These are phyloP conservation scores for Oreochromis aureus DNA, from an alignment of 2,113 vertebrate species.

Conservation along the genomic window DNA sequence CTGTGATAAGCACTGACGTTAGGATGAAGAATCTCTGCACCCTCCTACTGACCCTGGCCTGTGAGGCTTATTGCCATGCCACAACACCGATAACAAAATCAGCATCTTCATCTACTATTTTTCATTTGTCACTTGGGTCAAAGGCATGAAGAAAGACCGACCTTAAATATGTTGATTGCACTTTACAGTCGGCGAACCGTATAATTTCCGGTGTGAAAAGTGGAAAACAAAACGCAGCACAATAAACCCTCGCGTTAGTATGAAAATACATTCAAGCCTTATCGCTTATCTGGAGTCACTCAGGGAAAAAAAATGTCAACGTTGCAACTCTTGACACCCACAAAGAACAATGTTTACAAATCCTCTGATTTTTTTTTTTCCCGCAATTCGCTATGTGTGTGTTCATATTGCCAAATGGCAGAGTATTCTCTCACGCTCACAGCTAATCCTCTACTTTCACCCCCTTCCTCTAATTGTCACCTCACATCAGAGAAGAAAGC, in stretches of 20 bases:
- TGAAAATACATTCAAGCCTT: slow-evolving; percentile 28
- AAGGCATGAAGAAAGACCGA: slow-evolving; percentile 5
- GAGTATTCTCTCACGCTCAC: slow-evolving; percentile 36
- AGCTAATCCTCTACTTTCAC: slow-evolving; percentile 43
- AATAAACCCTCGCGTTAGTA: not conserved
- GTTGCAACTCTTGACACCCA: slow-evolving; percentile 43
- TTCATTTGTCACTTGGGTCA: slow-evolving; percentile 40
- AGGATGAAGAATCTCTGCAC: slow-evolving; percentile 39
- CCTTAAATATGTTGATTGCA: slow-evolving; percentile 34
- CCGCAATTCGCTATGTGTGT: slow-evolving; percentile 13
- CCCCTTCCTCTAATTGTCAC: slow-evolving; percentile 57
- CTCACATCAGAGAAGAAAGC: slow-evolving; percentile 67
- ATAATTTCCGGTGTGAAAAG: slow-evolving; percentile 2
- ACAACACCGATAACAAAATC: slow-evolving; percentile 40
- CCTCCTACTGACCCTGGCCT: slow-evolving; percentile 41
- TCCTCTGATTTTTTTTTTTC: not conserved
- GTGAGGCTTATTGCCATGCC: slow-evolving; percentile 26
- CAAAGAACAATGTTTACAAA: slow-evolving; percentile 45
- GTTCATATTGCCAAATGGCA: slow-evolving; percentile 55
- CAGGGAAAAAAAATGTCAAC: slow-evolving; percentile 15
- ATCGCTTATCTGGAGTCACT: slow-evolving; percentile 15
- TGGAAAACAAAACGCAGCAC: not conserved
- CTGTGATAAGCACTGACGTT: slow-evolving; percentile 51
- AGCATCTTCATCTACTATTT: slow-evolving; percentile 4
- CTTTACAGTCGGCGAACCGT: not conserved